Evolutionary conservation across 2,113 vertebrate genomes (phyloP).

Genomic region (Polypterus bichir): DNA sequence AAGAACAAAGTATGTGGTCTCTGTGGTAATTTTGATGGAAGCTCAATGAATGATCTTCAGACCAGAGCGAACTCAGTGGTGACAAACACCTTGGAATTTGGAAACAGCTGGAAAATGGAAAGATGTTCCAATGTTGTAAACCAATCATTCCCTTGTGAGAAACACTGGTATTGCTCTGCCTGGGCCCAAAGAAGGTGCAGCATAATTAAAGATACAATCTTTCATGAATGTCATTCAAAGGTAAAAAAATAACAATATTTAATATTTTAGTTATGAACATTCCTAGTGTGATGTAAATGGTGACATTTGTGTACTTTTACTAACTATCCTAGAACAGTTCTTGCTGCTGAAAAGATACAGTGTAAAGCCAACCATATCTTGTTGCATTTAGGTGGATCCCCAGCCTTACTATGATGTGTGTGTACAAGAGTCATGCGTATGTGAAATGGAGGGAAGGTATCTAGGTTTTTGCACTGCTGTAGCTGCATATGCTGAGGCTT

Average conservation of each 20-base stretch:
- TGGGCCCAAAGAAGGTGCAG: conserved; percentile 39
- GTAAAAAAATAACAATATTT: conserved; percentile 16
- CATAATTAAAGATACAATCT: conserved; percentile 32
- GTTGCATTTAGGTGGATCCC: conserved; percentile 34
- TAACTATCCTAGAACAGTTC: no score
- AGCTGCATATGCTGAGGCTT: conserved; percentile 36
- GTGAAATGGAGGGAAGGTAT: conserved; percentile 42
- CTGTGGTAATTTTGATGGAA: conserved; percentile 43
- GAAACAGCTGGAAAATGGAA: conserved; percentile 38
- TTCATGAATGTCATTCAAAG: conserved; percentile 37
- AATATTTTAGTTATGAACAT: no score
- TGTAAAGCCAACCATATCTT: not conserved
- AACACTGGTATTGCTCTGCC: conserved; percentile 36
- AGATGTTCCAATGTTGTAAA: conserved; percentile 27
- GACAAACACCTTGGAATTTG: conserved; percentile 28
- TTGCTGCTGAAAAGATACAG: no score
- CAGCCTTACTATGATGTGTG: conserved; percentile 30
- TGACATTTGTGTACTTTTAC: no score
- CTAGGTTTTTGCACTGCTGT: conserved; percentile 38
- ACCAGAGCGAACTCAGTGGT: conserved; percentile 27
- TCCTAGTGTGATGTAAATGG: no score
- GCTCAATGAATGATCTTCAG: conserved; percentile 40
- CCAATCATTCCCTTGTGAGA: conserved; percentile 36
- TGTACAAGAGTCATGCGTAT: conserved; percentile 34
- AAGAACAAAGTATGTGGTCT: conserved; percentile 38